Evolutionary conservation across 2,113 vertebrate genomes (phyloP), one percentile per base, ranked within the genome.

Genomic region (Eretmochelys imbricata): DNA sequence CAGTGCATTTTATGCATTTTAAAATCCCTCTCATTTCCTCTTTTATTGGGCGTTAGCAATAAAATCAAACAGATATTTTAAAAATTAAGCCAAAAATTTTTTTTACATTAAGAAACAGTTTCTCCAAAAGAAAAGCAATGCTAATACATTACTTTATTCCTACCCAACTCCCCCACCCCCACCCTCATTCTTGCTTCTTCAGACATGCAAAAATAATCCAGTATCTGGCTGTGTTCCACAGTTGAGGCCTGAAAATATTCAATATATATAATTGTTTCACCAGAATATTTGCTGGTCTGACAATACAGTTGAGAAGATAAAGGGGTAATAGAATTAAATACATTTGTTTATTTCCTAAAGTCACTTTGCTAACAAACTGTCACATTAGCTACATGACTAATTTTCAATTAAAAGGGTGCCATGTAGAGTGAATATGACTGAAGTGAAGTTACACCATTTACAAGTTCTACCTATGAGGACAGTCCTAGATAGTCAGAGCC

Each of bases 351-450:
- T 89, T 95, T 91, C 46, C 25, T 88, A 42, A 76, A 90, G 69
- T 84, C 75, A 54, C 22, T 89, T 97, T 13, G 6, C 29, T 94
- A 84, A 51, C 85, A 80, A 85, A 53, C 17, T 78, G 20, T 89
- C 88, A 90, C 51, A 82, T 42, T 54, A 91, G 29, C 38, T 94
- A 80, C 22, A 35, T 59, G 22, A 90, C 80, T 91, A 93, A 84
- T 89, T 95, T 93, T 94, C 31, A 95, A 84, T 91, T 95, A 84
- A 93, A 84, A 92, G 6, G 27, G 54, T 90, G 2, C 6, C 82
- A 38, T 82, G 49, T 92, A 84, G 2, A 83, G 17, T 69, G 25
- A 90, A 89, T 89, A 81, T 81, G 78, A 50, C 3, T 84, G 82
- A 97, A 95, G 89, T 2, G n/a, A 88, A 31, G 29, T 91, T 87